phyloP scores from a whole-genome alignment of 1,140 invertebrate genomes.

The Drosophila arizonae region DNA sequence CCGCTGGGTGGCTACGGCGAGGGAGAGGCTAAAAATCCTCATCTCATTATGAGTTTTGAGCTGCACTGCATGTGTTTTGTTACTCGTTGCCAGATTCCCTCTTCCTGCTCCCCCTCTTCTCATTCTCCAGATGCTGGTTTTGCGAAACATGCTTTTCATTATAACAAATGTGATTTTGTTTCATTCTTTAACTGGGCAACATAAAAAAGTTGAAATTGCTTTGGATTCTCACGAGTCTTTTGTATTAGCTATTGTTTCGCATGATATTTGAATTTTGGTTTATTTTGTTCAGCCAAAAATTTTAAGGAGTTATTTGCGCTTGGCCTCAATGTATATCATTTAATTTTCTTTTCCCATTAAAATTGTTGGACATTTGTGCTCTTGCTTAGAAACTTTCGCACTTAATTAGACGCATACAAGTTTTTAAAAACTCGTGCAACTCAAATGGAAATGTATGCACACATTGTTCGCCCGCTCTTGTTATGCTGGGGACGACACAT shows the following conservation, averaged over 20 bases:
- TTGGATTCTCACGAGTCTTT: slow-evolving; percentile 27
- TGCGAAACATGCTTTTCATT: slow-evolving; percentile 3
- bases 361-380: background rate
- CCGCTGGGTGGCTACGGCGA: slow-evolving; percentile 27
- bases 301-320: too few species aligned
- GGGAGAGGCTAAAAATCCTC: slow-evolving; percentile 14
- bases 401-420: slow-evolving; percentile 11
- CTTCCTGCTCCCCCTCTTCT: slow-evolving; percentile 14
- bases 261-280: background rate
- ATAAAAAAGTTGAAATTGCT: slow-evolving; percentile 30
- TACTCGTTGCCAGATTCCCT: background rate
- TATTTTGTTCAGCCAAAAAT: too few species aligned
- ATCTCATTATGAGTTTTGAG: slow-evolving; percentile 43
- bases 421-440: background rate
- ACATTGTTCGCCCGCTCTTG: background rate
- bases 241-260: background rate
- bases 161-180: slow-evolving; percentile 21
- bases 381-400: background rate
- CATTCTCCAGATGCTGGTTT: background rate
- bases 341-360: slow-evolving; percentile 4
- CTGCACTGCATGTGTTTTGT: slow-evolving; percentile 31
- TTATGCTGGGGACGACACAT: slow-evolving; percentile 31
- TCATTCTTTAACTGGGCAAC: slow-evolving; percentile 10
- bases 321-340: too few species aligned
- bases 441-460: background rate